A percentile compares a stretch with the other conserved stretches of the same genome.
These are phyloP conservation scores for Nasonovia ribisnigri DNA, from an alignment of 2,888 invertebrate genomes.

Conservation along the genomic window DNA sequence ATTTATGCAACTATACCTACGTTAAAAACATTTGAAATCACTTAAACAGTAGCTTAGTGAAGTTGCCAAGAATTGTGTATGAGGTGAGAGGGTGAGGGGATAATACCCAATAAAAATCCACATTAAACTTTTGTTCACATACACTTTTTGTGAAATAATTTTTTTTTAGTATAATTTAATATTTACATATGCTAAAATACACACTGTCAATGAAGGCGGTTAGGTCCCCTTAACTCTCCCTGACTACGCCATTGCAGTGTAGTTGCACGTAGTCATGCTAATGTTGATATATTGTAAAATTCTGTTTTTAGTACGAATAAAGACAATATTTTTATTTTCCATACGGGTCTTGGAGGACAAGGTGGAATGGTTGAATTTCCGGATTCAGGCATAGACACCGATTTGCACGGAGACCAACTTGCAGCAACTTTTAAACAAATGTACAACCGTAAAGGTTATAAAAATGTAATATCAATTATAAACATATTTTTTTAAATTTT, in stretches of 20 bases:
- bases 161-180: no score
- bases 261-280: background rate
- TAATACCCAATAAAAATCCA: no score
- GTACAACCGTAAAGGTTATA: background rate
- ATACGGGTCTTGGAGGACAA: constrained; percentile 74
- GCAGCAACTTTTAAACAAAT: constrained; percentile 69
- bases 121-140: no score
- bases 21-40: background rate
- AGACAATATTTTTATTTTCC: constrained; percentile 76
- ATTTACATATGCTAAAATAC: no score
- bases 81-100: no score
- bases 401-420: constrained; percentile 69
- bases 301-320: constrained; percentile 72
- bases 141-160: no score
- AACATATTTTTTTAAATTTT: background rate
- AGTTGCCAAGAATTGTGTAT: no score
- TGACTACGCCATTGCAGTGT: no score
- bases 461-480: constrained; percentile 68
- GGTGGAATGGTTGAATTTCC: constrained; percentile 73
- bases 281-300: background rate
- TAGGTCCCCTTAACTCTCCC: no score
- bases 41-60: background rate
- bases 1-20: background rate
- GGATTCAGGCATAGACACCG: constrained; percentile 71
- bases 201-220: no score